phyloP scores from a whole-genome alignment of 2,888 invertebrate genomes.

The Xylota sylvarum region DNA sequence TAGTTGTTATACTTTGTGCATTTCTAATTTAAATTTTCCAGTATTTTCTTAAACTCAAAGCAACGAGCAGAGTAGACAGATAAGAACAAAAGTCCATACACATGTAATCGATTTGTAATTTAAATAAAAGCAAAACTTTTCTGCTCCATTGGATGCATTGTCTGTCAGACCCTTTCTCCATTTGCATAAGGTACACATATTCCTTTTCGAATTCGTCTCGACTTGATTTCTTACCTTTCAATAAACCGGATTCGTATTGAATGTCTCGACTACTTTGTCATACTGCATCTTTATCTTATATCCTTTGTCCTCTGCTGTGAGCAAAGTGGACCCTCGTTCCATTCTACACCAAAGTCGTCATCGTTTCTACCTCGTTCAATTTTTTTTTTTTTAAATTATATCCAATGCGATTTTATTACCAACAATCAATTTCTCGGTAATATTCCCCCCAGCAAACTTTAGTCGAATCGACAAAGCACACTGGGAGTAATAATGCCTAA shows the following conservation, averaged over 20 bases:
- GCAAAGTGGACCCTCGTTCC: slow-evolving; percentile 15
- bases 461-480: slow-evolving; percentile 26
- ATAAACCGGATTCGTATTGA: slow-evolving; percentile 45
- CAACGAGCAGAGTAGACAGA: no score
- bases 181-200: not conserved
- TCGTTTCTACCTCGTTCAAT: slow-evolving; percentile 20
- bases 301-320: slow-evolving; percentile 24
- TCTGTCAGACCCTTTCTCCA: not conserved
- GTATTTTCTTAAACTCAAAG: no score
- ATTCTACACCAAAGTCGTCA: not conserved
- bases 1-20: no score
- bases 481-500: slow-evolving; percentile 63
- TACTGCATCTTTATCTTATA: slow-evolving; percentile 32
- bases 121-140: not conserved
- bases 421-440: slow-evolving; percentile 69
- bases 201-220: not conserved
- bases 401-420: slow-evolving; percentile 71
- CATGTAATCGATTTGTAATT: not conserved
- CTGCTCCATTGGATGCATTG: not conserved
- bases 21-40: no score
- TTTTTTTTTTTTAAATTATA: slow-evolving; percentile 61
- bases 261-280: slow-evolving; percentile 44
- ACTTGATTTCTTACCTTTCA: slow-evolving; percentile 53
- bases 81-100: no score
- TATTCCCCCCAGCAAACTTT: slow-evolving; percentile 57